Base-by-base conservation (phyloP, 2,888 invertebrate genomes). In the Xylocampa areola region DNA sequence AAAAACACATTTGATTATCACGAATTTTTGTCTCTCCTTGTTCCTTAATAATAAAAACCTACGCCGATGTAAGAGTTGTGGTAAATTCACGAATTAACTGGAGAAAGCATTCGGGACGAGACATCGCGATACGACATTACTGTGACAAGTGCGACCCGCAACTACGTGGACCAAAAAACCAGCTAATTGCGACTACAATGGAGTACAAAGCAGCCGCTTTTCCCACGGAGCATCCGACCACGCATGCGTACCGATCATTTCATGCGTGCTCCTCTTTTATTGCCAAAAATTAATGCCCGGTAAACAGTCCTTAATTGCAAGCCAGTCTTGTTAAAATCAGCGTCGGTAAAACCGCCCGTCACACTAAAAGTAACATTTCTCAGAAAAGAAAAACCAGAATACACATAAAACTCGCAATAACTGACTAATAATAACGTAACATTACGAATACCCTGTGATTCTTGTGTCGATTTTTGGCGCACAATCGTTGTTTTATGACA, bases 211-310 rank as follows among this genome's bases (percentile, higher is more conserved):
- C 86, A 71, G 65, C 93, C 93, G 93, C 93, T 81, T 80, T 93
- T 94, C 94, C 92, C 94, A 94, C 92, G 93, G 85, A 83, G 83
- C 90, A 85, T 87, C 90, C 77, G 70, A 78, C 77, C 68, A 83
- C 85, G 85, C 81, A 81, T 85, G 88, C 91, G 91, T 86, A 89
- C 90, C 90, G 87, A 86, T 87, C 92, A 93, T 93, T 90, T 86
- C 88, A 72, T 75, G 88, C 89, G 82, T 85, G 91, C 92, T 87
- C 89, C 82, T 89, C 91, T 92, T 93, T 94, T 94, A 94, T 94
- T 94, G 92, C 93, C 94, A 92, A 94, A 94, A 94, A 94, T 94
- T 92, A 94, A 93, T 92, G 93, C 86, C 88, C 92, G 80, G 90
- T 89, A 92, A 92, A 93, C 86, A 92, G 92, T 82, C 86, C 89